Evolutionary conservation across 2,113 vertebrate species (phyloP).

Genomic region (Hipposideros armiger): DNA sequence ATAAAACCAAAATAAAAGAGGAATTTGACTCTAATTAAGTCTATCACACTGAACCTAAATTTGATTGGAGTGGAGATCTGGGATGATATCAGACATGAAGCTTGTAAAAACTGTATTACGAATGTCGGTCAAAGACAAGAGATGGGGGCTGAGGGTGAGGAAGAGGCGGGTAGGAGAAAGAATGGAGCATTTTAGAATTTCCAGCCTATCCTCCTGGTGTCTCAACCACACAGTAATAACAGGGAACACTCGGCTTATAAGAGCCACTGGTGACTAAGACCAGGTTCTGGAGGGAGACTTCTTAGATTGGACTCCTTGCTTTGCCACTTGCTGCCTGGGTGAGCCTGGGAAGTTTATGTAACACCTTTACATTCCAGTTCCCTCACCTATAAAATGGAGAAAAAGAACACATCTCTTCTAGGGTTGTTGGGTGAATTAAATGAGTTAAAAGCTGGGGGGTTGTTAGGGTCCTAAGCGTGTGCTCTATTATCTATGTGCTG

Average conservation of each 20-base stretch:
- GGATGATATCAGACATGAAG: not conserved
- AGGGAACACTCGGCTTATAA: not conserved
- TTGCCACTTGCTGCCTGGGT: not conserved
- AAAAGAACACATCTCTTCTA: not conserved
- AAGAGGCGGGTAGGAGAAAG: not conserved
- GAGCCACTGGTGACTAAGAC: not conserved
- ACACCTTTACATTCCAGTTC: not conserved
- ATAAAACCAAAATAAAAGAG: constrained; percentile 62
- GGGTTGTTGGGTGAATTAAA: not conserved
- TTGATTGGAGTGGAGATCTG: constrained; percentile 56
- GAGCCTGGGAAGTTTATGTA: not conserved
- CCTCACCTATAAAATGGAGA: not conserved
- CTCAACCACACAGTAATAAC: not conserved
- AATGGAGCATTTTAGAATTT: not conserved
- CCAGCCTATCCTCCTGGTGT: not conserved
- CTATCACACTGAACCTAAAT: not conserved
- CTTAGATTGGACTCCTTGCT: not conserved
- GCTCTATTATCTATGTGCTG: not conserved
- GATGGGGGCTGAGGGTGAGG: not conserved
- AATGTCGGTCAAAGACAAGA: not conserved
- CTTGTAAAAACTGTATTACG: not conserved
- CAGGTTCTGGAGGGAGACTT: not conserved
- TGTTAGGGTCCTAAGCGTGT: not conserved
- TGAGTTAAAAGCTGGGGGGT: not conserved
- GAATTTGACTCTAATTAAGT: constrained; percentile 52